These are phyloP conservation scores for Digitonthophagus gazella DNA, from an alignment of 2,888 invertebrate genomes.

Conservation along the genomic window DNA sequence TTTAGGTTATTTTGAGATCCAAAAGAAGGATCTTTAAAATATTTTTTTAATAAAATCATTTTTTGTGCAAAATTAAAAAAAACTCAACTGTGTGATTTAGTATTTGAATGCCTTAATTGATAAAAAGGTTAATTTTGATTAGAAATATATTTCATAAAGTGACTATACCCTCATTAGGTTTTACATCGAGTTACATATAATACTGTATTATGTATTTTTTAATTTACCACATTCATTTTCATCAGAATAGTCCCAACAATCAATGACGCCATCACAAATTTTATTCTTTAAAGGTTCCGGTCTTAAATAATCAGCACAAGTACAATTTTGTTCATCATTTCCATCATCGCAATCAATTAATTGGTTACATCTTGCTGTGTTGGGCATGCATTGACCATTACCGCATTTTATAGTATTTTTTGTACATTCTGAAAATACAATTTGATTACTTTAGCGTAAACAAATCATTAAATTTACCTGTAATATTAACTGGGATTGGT, in stretches of 20 bases:
- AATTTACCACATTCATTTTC: conserved; percentile 70
- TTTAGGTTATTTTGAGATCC: no score
- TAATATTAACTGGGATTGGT: conserved; percentile 3
- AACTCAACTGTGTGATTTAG: no score
- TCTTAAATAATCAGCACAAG: conserved; percentile 72
- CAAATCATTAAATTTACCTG: conserved; percentile 22
- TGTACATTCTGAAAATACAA: conserved; percentile 50
- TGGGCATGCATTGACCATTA: conserved; percentile 64
- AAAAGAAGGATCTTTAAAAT: no score
- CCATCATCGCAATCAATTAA: conserved; percentile 68
- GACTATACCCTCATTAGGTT: not conserved
- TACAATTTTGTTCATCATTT: conserved; percentile 70
- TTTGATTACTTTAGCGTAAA: conserved; percentile 7
- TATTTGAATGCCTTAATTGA: no score
- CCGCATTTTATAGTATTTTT: conserved; percentile 60
- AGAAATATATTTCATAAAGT: no score
- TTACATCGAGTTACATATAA: not conserved
- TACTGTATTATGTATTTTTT: not conserved
- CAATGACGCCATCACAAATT: conserved; percentile 76
- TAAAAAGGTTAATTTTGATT: no score
- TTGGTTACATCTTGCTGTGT: conserved; percentile 68
- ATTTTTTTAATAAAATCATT: no score
- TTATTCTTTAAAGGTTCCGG: conserved; percentile 69
- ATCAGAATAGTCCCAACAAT: conserved; percentile 79
- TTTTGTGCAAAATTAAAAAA: no score